These are phyloP conservation scores for Craniophora ligustri DNA, from an alignment of 2,888 invertebrate genomes.

Conservation along the genomic window DNA sequence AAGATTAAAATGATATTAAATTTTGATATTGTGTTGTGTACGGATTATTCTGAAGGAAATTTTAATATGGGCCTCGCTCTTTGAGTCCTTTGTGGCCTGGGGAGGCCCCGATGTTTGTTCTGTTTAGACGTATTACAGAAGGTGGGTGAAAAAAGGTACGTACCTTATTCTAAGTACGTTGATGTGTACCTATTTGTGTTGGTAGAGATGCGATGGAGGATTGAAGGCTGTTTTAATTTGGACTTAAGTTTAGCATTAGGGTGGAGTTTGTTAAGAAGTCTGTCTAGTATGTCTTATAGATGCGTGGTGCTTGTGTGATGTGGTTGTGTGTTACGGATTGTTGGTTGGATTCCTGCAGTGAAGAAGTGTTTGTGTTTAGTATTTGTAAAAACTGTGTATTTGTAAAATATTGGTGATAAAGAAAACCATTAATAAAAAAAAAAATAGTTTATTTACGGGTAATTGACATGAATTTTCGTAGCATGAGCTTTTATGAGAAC, in stretches of 20 bases:
- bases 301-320: too few relatives aligned
- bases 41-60: slow-evolving; percentile 86
- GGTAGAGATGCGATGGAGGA: not conserved
- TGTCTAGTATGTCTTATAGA: too few relatives aligned
- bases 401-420: too few relatives aligned
- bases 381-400: too few relatives aligned
- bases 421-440: too few relatives aligned
- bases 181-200: slow-evolving; percentile 2
- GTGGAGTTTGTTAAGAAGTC: too few relatives aligned
- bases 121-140: slow-evolving; percentile 36
- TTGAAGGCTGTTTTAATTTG: not conserved
- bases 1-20: slow-evolving; percentile 89
- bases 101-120: slow-evolving; percentile 46
- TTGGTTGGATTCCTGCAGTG: not conserved
- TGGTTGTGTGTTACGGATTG: too few relatives aligned
- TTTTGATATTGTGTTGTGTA: slow-evolving; percentile 88
- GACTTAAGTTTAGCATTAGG: not conserved
- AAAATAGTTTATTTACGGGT: too few relatives aligned
- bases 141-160: slow-evolving; percentile 42
- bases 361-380: not conserved
- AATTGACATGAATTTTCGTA: too few relatives aligned
- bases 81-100: slow-evolving; percentile 68
- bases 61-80: slow-evolving; percentile 80
- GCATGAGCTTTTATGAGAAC: too few relatives aligned
- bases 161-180: not conserved